These are phyloP conservation scores for Oscarella lobularis DNA, from an alignment of 37 sponge, comb jelly and placozoan species.

Conservation along the genomic window DNA sequence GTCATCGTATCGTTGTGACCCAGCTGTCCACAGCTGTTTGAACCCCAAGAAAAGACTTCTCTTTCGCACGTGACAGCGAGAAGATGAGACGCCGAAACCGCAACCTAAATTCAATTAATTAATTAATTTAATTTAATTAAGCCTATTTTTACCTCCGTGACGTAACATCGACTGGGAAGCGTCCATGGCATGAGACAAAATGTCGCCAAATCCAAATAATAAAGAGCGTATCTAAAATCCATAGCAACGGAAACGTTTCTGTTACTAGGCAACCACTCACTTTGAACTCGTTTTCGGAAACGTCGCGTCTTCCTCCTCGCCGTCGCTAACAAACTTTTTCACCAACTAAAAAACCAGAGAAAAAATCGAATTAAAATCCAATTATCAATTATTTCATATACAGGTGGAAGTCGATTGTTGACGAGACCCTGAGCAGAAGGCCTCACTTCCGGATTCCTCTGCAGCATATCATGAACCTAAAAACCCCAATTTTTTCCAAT, in stretches of 20 bases:
- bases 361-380: not conserved
- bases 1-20: constrained; percentile 58
- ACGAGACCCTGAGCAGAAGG: constrained; percentile 51
- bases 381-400: no score
- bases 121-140: not conserved
- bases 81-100: constrained; percentile 64
- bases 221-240: not conserved
- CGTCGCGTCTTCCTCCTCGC: not conserved
- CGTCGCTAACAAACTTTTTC: not conserved
- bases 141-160: no score
- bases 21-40: constrained; percentile 66
- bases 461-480: constrained; percentile 48
- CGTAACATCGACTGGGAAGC: not conserved
- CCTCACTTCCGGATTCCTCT: constrained; percentile 46
- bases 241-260: not conserved
- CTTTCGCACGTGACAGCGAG: constrained; percentile 49
- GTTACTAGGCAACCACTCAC: not conserved
- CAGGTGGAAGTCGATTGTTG: constrained; percentile 1
- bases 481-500: not conserved
- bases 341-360: not conserved
- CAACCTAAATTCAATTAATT: no score
- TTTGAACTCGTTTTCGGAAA: not conserved
- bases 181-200: not conserved
- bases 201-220: not conserved
- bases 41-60: constrained; percentile 80